Base-by-base conservation (phyloP, 1,140 invertebrate species). In the Brachionus angularis region DNA sequence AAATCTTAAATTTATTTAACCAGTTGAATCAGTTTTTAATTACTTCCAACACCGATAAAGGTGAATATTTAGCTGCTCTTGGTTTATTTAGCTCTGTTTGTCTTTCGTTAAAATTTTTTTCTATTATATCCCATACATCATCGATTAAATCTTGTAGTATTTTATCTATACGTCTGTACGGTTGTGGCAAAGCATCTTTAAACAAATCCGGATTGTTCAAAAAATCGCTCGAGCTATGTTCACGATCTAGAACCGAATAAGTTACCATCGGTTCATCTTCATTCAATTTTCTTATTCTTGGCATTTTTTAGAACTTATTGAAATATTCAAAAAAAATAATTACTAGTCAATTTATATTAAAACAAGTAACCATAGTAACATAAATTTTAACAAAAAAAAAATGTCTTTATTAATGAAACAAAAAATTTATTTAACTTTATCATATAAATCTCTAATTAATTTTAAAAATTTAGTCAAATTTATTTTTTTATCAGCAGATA, bases 401-500 rank as follows among this genome's bases (percentile, higher is more conserved):
- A n/a, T n/a, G n/a, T n/a, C n/a, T n/a, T n/a, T n/a, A n/a, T n/a
- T n/a, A n/a, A n/a, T n/a, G n/a, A n/a, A n/a, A n/a, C n/a, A n/a
- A n/a, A n/a, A n/a, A n/a, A n/a, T n/a, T n/a, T n/a, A n/a, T n/a
- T n/a, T n/a, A n/a, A n/a, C n/a, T n/a, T 58, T 42, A 23, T 58
- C 33, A 58, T 58, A 58, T n/a, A 23, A 18, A 58, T 58, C 33
- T 14, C 47, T 21, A 36, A 70, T 42, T 52, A 50, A 27, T 27
- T 42, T 39, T 50, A 70, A 53, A 50, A 70, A 70, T 70, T 70
- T 70, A 23, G 23, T 33, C 12, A 70, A 29, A 70, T 70, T 70
- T 4, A 70, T 70, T 44, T 53, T 70, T 21, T 70, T 46, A 16
- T 50, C 14, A 1, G 67, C 46, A 33, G 67, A 70, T 21, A 70